Evolutionary conservation across 2,113 vertebrate genomes (phyloP).

Genomic region (Dicerorhinus sumatrensis): DNA sequence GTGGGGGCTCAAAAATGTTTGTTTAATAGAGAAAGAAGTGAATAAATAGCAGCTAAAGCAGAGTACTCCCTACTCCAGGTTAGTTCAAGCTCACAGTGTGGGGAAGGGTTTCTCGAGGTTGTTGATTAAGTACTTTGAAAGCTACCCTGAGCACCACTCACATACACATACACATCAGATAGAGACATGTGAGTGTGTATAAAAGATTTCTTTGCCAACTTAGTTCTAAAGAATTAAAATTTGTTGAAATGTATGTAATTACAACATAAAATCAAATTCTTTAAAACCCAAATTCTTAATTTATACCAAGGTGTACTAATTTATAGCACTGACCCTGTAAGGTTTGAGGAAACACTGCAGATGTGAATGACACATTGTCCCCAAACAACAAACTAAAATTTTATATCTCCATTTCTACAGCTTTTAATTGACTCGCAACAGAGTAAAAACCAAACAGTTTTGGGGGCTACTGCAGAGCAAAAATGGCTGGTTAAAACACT

Average conservation of each 20-base stretch:
- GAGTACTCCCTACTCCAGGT: neutral
- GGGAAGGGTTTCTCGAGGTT: neutral
- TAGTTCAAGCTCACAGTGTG: neutral
- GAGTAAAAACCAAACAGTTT: neutral
- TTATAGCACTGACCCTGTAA: constrained; percentile 83
- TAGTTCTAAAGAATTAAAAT: constrained; percentile 75
- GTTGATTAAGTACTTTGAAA: constrained; percentile 1
- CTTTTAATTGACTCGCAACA: constrained; percentile 79
- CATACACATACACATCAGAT: neutral
- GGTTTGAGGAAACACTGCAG: constrained; percentile 81
- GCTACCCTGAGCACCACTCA: neutral
- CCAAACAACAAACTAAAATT: constrained; percentile 83
- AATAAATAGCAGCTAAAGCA: neutral
- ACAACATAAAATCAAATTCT: constrained; percentile 76
- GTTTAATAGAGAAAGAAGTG: neutral
- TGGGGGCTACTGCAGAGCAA: neutral
- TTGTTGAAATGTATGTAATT: constrained; percentile 83
- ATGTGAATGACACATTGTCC: constrained; percentile 78
- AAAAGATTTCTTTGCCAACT: constrained; percentile 74
- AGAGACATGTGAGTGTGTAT: neutral
- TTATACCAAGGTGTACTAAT: constrained; percentile 80
- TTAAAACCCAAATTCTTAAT: constrained; percentile 84
- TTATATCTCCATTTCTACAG: constrained; percentile 77
- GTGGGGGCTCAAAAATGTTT: neutral
- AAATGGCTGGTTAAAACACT: neutral